Evolutionary conservation across 2,888 invertebrate genomes (phyloP).

Genomic region (Ochropleura leucogaster): DNA sequence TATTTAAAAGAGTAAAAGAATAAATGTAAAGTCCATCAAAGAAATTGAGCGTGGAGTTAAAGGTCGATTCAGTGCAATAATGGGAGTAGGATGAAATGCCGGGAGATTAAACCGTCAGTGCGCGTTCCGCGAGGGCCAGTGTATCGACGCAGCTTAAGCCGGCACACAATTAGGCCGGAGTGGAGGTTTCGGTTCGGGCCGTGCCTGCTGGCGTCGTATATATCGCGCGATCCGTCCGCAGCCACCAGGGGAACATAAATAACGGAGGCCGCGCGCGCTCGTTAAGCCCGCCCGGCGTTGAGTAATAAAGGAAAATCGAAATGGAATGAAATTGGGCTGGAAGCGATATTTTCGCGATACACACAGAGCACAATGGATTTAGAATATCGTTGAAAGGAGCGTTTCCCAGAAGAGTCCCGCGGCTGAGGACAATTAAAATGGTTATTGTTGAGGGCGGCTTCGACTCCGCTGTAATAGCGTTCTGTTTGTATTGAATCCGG

Average conservation of each 20-base stretch:
- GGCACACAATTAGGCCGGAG: conserved; percentile 87
- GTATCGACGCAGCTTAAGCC: conserved; percentile 85
- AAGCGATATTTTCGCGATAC: conserved; percentile 89
- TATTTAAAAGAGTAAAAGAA: conserved; percentile 29
- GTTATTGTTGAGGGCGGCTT: conserved; percentile 83
- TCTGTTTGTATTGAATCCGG: conserved; percentile 84
- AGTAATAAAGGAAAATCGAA: conserved; percentile 91
- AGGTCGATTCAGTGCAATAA: conserved; percentile 57
- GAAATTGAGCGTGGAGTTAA: conserved; percentile 40
- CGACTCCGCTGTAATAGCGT: conserved; percentile 77
- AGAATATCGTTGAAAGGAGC: conserved; percentile 85
- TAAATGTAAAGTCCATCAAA: conserved; percentile 27
- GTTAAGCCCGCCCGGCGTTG: conserved; percentile 89
- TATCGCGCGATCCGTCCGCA: conserved; percentile 89
- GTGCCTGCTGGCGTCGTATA: conserved; percentile 85
- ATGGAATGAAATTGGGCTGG: conserved; percentile 90
- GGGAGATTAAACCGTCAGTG: conserved; percentile 82
- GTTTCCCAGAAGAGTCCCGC: conserved; percentile 80
- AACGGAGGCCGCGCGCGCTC: conserved; percentile 88
- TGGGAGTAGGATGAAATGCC: conserved; percentile 69
- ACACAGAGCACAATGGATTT: conserved; percentile 86
- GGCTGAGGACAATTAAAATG: conserved; percentile 87
- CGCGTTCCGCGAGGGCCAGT: conserved; percentile 74
- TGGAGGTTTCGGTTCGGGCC: conserved; percentile 84
- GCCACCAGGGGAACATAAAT: conserved; percentile 90